Evolutionary conservation across 2,888 invertebrate species (phyloP), one percentile per base, ranked within the genome.

Genomic region (Melipona bicolor): DNA sequence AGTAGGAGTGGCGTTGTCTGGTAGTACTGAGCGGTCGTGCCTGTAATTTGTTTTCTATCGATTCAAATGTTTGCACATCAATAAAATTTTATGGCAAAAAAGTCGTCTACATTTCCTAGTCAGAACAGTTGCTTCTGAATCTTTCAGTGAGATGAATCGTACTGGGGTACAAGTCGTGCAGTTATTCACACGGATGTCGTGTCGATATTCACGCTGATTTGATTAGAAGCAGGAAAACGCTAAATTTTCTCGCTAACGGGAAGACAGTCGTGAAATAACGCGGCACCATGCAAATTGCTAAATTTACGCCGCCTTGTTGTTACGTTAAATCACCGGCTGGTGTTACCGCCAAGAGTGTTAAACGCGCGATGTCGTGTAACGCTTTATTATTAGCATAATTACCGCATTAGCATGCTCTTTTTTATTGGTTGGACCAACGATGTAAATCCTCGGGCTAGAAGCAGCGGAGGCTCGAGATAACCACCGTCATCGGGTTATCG

Each of bases 361-460:
- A 83, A 77, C 71, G 67, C 62, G 61, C 77, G 62, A 81, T 56
- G 77, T 67, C 77, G 77, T 81, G 62, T 81, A 81, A 81, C 56
- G 83, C 43, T 81, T 83, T 76, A 81, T 81, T 62, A 83, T 83
- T 81, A 76, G 76, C 83, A 81, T 83, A 81, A 83, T 83, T 62
- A 77, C 71, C 56, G 62, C 72, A 72, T 83, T 83, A 83, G 19
- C 77, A 77, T 81, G 68, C 81, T 32, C 54, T 52, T 72, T 72
- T 67, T 68, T 76, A 76, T 83, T 32, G 49, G 49, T 21, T 21
- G 49, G 59, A 15, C 4, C 36, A 27, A 68, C 61, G 13, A 59
- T 83, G 43, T 43, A 43, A 72, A 81, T 77, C 77, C 52, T 49
- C n/a, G 52, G 4, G 13, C 52, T 49, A 43, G 54, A 36, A 56